Evolutionary conservation across 2,113 vertebrate species (phyloP), one percentile per base, ranked within the genome.

Genomic region (Plectropomus leopardus): DNA sequence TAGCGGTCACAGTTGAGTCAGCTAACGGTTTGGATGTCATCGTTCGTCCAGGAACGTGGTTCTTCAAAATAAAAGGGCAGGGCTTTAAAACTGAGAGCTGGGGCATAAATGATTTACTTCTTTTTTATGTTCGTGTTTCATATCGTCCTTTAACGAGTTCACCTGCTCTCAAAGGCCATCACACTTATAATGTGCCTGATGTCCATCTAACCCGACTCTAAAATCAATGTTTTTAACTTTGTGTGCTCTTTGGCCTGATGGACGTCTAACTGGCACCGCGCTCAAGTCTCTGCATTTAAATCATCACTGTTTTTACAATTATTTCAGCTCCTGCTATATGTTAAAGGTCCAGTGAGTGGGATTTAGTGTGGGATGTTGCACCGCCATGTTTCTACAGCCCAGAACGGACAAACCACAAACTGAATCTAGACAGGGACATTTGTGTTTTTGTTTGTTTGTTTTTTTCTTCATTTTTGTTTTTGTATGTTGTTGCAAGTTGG

Each of bases 1-100:
- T 44, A 69, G 82, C 26, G 50, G 65, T 72, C 69, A 64, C 63
- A 19, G 70, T 61, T 19, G 53, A 80, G 71, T 70, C 86, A 71
- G 67, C 68, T 74, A 51, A 51, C 58, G 7, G 70, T 65, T 28
- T 7, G 47, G 24, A 58, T 54, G 50, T 72, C 63, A 47, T 86
- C 74, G 44, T n/a, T 75, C 69, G 44, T 61, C 32, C 66, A 21
- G 70, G 57, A 59, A 71, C 17, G n/a, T 1, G 2, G 16, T 30
- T 19, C 42, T 69, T 80, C 54, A 74, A 64, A 79, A 78, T 48
- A 81, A n/a, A 79, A 73, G 58, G 55, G 59, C 28, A 16, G 47
- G 36, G 54, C 61, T 65, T 42, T 68, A 59, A 67, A 69, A 15
- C 40, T 2, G 26, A 54, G 26, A 32, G 42, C 45, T 26, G 0